Percentiles rank a stretch among this genome's conserved stretches.
Conservation (phyloP, 2,888 invertebrate species). For the Idaea aversata region DNA sequence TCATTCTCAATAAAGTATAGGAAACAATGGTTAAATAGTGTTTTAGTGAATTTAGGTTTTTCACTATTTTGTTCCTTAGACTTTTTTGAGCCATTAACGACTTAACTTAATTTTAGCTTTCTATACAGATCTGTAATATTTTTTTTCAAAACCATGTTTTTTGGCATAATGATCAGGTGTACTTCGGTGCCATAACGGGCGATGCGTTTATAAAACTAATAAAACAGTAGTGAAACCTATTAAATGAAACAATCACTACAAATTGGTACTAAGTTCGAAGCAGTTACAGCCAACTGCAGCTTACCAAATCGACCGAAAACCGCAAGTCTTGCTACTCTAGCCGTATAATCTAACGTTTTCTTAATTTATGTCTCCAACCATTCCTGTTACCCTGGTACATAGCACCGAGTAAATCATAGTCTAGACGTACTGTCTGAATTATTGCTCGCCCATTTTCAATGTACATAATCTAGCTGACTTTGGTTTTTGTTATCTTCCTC, state of each 20-base stretch:
- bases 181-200: too few relatives aligned
- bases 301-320: not conserved
- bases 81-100: too few relatives aligned
- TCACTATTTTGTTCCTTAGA: too few relatives aligned
- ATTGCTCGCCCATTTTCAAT: not conserved
- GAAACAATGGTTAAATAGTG: too few relatives aligned
- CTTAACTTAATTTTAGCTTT: too few relatives aligned
- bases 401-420: not conserved
- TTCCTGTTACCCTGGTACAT: not conserved
- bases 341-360: not conserved
- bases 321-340: not conserved
- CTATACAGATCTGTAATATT: too few relatives aligned
- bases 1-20: too few relatives aligned
- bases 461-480: not conserved
- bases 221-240: not conserved
- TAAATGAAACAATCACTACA: not conserved
- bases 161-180: too few relatives aligned
- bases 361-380: conserved; percentile 1
- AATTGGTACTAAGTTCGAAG: not conserved
- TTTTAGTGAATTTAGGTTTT: too few relatives aligned
- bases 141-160: too few relatives aligned
- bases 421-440: conserved; percentile 1
- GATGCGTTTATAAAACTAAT: too few relatives aligned
- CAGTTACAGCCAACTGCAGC: conserved; percentile 1
- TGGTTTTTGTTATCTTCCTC: not conserved